Evolutionary conservation across 2,888 invertebrate genomes (phyloP), one percentile per base, ranked within the genome.

Genomic region (Lasioglossum calceatum): DNA sequence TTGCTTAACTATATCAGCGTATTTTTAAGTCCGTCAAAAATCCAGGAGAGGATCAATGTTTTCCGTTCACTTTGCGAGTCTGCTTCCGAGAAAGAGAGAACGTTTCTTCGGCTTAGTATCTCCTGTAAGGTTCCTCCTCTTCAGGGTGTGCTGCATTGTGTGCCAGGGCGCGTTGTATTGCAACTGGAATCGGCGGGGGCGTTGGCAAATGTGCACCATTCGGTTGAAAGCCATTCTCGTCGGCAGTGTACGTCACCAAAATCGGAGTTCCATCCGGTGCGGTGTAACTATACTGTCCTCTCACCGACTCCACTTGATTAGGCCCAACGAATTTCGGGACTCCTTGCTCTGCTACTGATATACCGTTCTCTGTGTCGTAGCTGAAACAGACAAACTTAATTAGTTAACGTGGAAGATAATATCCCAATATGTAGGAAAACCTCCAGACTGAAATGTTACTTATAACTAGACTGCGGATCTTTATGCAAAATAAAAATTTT

Each of bases 141-240:
- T 95, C 95, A 70, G 96, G 96, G 86, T 96, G 96, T 61, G 95
- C 95, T 36, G 95, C 95, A 87, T 97, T 95, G 95, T 96, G 97
- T 36, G 97, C 97, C 89, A 97, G 95, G 74, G 97, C 96, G 88
- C 96, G 96, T 92, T 97, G 97, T 89, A 98, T 98, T 89, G 97
- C 97, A 79, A 96, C 96, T 14, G 98, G 98, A 89, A 98, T 97
- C 36, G 98, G 97, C n/a, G 98, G 98, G 7, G 98, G 97, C 14
- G 98, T 98, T 23, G 98, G 98, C 72, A 98, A 95, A 95, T 98
- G 98, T 75, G 97, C 97, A 61, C 98, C 98, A 95, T 96, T 96
- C 16, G 97, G 97, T 91, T 97, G 97, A 94, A 97, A 97, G 71
- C 97, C 97, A 88, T 97, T 97, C 92, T 97, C 97, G 90, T 97